These are phyloP conservation scores for Drosophila paramelanica DNA, from an alignment of 2,888 invertebrate species.

Conservation along the genomic window DNA sequence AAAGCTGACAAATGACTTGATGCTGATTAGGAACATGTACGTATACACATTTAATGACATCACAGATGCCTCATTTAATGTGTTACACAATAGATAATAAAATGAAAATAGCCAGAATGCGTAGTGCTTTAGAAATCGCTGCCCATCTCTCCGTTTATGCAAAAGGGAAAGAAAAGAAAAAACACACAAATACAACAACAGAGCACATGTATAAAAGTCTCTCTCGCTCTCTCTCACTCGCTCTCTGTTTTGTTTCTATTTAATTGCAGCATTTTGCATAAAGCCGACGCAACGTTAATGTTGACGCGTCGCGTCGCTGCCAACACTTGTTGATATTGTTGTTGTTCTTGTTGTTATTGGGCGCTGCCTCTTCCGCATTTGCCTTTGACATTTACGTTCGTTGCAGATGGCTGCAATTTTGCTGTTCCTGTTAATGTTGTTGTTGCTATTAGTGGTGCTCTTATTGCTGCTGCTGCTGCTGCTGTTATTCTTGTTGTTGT, in stretches of 20 bases:
- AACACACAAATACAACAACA: neutral
- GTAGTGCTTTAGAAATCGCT: constrained; percentile 2
- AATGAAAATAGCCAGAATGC: neutral
- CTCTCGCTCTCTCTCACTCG: neutral
- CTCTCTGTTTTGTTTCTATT: constrained; percentile 3
- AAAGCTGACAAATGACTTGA: too few relatives aligned
- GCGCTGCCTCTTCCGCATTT: constrained; percentile 49
- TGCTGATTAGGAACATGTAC: too few relatives aligned
- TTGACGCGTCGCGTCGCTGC: constrained; percentile 42
- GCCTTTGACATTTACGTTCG: constrained; percentile 38
- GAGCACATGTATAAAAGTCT: constrained; percentile 2
- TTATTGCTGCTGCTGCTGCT: neutral
- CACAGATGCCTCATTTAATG: neutral
- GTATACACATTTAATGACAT: neutral
- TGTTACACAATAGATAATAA: constrained; percentile 1
- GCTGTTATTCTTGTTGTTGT: constrained; percentile 21
- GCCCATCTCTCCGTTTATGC: constrained; percentile 3
- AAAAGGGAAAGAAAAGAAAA: neutral
- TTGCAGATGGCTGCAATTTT: constrained; percentile 12
- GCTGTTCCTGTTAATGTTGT: constrained; percentile 16
- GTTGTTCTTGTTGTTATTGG: constrained; percentile 15
- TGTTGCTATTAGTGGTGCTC: constrained; percentile 11
- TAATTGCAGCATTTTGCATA: constrained; percentile 1
- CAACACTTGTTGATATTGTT: constrained; percentile 54
- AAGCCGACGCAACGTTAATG: constrained; percentile 34